Base-by-base conservation (phyloP, 2,888 invertebrate species). In the Azorinus chamasolen region DNA sequence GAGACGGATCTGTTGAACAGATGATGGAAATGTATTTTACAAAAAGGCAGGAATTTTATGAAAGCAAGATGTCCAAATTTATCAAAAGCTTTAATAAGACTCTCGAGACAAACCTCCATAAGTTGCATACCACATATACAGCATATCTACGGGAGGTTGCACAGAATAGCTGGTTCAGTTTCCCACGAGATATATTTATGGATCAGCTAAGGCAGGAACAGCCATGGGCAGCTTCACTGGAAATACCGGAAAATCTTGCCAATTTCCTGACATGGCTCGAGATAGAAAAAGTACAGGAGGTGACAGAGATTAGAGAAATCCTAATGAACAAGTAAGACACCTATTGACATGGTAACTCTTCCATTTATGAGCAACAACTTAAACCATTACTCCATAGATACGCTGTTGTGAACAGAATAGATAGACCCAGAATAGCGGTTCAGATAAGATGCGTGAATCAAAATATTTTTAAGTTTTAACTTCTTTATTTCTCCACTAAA, bases 121-220 rank as follows among this genome's bases (percentile, higher is more conserved):
- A 78, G 25, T 79, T 89, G 57, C 74, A 83, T 12, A 62, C 79
- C 0, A 86, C 82, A 8, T 92, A 89, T 64, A 74, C 81, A 20
- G 65, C 85, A 3, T 90, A 90, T 69, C 77, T 91, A 25, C 82
- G 83, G 43, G 83, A 84, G 22, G 82, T 91, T 3, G 85, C 83
- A 6, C 77, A 83, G 8, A 92, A 89, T 61, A 75, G 83, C 22
- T 92, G 92, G 92, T 71, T 91, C 45, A 84, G 85, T 22, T 90
- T 91, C 50, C 89, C 92, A 8, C 78, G 85, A 41, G 83, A 89
- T 57, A 74, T 88, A 18, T 90, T 88, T 59, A 81, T 86, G 57
- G 71, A 78, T 10, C 88, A 88, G 70, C 82, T 86, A 48, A 79
- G 83, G 20, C 58, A 74, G 14, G 55, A 77, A 12, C 81, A 83